phyloP scores from a whole-genome alignment of 2,797 vertebrate species.

The Sus cebifrons region DNA sequence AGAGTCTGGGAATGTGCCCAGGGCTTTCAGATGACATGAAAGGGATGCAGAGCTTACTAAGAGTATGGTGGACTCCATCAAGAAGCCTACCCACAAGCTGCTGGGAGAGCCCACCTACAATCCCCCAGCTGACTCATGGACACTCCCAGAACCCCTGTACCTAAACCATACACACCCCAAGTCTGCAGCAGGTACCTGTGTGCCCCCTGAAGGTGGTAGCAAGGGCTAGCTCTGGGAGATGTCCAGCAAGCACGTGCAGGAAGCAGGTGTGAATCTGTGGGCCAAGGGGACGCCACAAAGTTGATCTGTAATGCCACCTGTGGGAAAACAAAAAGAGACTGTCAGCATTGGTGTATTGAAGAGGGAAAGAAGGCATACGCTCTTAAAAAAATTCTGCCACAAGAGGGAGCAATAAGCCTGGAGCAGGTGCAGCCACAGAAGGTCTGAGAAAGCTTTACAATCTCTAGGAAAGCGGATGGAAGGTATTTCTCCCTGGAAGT shows the following conservation, averaged over 20 bases:
- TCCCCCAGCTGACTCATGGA: not conserved
- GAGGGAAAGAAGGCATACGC: not conserved
- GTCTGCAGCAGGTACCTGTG: not conserved
- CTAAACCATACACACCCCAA: not conserved
- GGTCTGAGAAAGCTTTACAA: not conserved
- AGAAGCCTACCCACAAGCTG: not conserved
- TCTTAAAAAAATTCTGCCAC: not conserved
- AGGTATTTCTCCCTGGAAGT: not conserved
- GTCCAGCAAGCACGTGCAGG: not conserved
- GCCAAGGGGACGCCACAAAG: not conserved
- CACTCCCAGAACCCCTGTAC: not conserved
- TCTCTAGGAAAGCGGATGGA: not conserved
- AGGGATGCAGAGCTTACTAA: not conserved
- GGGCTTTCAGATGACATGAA: not conserved
- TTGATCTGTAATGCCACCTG: not conserved
- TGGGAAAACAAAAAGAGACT: not conserved
- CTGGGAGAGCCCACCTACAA: not conserved
- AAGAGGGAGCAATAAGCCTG: not conserved
- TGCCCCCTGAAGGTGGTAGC: accelerated
- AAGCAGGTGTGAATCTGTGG: not conserved
- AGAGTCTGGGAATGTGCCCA: not conserved
- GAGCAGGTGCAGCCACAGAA: not conserved
- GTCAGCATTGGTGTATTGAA: not conserved
- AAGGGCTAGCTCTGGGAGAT: not conserved
- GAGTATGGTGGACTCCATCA: not conserved